Conservation (phyloP, 37 sponge, comb jelly and placozoan genomes). For the Halisarca cf. caerulea region DNA sequence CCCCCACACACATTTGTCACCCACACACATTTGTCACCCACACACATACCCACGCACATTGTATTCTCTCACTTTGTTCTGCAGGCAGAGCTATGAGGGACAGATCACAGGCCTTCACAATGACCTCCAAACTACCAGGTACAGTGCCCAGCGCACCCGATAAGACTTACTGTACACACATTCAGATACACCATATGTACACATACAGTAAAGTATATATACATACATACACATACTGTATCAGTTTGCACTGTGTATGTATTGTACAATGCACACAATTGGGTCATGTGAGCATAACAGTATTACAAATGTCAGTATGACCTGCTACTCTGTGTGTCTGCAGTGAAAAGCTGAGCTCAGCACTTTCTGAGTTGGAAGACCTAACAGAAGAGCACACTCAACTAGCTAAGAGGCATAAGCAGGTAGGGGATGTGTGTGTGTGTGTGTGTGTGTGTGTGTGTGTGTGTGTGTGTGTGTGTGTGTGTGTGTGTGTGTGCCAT, state of each 20-base stretch:
- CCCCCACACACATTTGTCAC: too few species aligned
- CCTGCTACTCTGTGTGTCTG: not conserved
- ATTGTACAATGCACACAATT: not conserved
- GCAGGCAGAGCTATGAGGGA: constrained; percentile 59
- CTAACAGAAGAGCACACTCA: constrained; percentile 53
- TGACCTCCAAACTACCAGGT: constrained; percentile 49
- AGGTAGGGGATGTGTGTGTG: not conserved
- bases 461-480: too few species aligned
- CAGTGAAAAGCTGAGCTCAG: constrained; percentile 46
- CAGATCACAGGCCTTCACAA: constrained; percentile 35
- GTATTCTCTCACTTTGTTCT: not conserved
- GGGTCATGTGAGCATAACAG: not conserved
- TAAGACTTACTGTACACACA: too few species aligned
- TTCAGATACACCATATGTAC: too few species aligned
- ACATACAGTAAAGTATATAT: too few species aligned
- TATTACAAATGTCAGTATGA: not conserved
- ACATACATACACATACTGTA: too few species aligned
- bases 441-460: too few species aligned
- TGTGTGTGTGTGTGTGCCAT: too few species aligned
- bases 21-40: too few species aligned
- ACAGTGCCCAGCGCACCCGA: not conserved
- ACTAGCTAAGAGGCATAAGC: constrained; percentile 50
- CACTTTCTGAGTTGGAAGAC: constrained; percentile 64
- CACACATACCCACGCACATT: too few species aligned
- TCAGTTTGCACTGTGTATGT: not conserved